Conservation (phyloP, 2,888 invertebrate genomes). For the Drosophila niveifrons region DNA sequence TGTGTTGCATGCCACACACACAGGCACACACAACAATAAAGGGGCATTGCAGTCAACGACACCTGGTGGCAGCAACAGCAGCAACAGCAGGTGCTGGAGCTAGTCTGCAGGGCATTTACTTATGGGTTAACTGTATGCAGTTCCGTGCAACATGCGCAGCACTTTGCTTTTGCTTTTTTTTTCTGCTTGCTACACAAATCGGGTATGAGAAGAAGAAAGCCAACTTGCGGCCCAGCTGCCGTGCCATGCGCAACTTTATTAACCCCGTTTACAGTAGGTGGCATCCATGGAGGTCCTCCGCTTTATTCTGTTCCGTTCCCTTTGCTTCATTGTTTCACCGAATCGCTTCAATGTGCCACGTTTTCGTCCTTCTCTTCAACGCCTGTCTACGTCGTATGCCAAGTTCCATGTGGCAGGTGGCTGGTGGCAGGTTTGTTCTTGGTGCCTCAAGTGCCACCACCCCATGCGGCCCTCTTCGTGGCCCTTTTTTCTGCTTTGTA, state of each 20-base stretch:
- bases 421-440: slow-evolving; percentile 33
- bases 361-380: neutral
- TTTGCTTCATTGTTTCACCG: slow-evolving; percentile 32
- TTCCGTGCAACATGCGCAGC: slow-evolving; percentile 32
- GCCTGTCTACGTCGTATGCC: too few relatives aligned
- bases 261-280: slow-evolving; percentile 69
- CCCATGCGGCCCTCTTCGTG: neutral
- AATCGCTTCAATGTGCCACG: slow-evolving; percentile 16
- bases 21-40: slow-evolving; percentile 9
- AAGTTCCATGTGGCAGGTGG: slow-evolving; percentile 18
- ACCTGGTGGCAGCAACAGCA: slow-evolving; percentile 24
- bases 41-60: slow-evolving; percentile 58
- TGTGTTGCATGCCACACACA: slow-evolving; percentile 27
- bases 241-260: slow-evolving; percentile 68
- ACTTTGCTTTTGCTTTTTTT: slow-evolving; percentile 30
- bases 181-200: slow-evolving; percentile 62
- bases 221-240: slow-evolving; percentile 17
- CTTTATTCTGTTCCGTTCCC: neutral
- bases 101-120: slow-evolving; percentile 10
- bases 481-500: slow-evolving; percentile 9
- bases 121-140: slow-evolving; percentile 16
- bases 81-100: slow-evolving; percentile 25
- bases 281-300: slow-evolving; percentile 12
- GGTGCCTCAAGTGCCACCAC: slow-evolving; percentile 35
- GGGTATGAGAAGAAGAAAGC: slow-evolving; percentile 43